Conservation (phyloP, 2,888 invertebrate genomes). For the Tortricodes alternella region DNA sequence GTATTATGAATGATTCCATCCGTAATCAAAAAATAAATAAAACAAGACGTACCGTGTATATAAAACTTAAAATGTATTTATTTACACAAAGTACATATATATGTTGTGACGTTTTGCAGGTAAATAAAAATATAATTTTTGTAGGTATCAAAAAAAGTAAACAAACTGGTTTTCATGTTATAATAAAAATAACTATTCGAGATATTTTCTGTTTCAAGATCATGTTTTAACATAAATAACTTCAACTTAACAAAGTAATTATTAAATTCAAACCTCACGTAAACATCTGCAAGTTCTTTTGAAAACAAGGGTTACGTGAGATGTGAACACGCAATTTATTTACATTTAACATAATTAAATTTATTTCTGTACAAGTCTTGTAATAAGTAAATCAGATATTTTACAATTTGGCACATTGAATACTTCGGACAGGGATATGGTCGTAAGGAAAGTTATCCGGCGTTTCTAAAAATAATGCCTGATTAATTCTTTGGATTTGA, state of each 20-base stretch:
- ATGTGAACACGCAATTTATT: slow-evolving; percentile 24
- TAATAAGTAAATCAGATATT: slow-evolving; percentile 49
- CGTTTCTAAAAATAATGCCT: slow-evolving; percentile 40
- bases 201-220: slow-evolving; percentile 22
- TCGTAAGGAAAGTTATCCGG: slow-evolving; percentile 33
- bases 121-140: slow-evolving; percentile 58
- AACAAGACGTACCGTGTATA: slow-evolving; percentile 67
- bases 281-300: slow-evolving; percentile 1
- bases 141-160: slow-evolving; percentile 41
- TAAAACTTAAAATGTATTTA: slow-evolving; percentile 80
- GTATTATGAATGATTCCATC: neutral
- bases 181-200: slow-evolving; percentile 37
- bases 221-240: slow-evolving; percentile 27
- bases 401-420: slow-evolving; percentile 70
- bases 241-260: slow-evolving; percentile 24
- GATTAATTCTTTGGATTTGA: slow-evolving; percentile 58
- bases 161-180: slow-evolving; percentile 38
- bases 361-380: slow-evolving; percentile 38
- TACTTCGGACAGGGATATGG: slow-evolving; percentile 38
- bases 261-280: slow-evolving; percentile 27
- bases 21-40: neutral
- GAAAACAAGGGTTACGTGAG: slow-evolving; percentile 21
- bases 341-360: slow-evolving; percentile 35
- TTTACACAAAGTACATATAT: slow-evolving; percentile 78
- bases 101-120: slow-evolving; percentile 74